Conservation (phyloP, 1,140 invertebrate genomes). For the Procambarus clarkii region DNA sequence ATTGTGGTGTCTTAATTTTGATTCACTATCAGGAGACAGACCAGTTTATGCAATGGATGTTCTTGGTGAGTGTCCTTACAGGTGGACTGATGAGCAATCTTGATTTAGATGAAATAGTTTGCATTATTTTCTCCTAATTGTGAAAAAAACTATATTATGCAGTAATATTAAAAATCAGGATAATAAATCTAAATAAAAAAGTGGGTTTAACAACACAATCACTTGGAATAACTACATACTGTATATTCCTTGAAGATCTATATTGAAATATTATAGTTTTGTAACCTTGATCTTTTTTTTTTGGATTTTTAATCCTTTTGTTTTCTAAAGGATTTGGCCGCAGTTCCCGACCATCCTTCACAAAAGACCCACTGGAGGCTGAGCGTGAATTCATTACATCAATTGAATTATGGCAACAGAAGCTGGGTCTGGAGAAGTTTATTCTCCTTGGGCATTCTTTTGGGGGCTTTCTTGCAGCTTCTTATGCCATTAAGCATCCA, state of each 20-base stretch:
- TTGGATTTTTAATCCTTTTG: neutral
- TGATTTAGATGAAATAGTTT: too few relatives aligned
- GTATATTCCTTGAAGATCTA: too few relatives aligned
- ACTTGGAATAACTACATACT: too few relatives aligned
- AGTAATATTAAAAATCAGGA: too few relatives aligned
- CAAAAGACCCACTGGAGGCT: slow-evolving; percentile 85
- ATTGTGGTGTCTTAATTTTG: slow-evolving; percentile 94
- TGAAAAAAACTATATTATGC: too few relatives aligned
- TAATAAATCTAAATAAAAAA: too few relatives aligned
- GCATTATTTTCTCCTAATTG: too few relatives aligned
- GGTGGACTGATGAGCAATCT: too few relatives aligned
- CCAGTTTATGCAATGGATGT: slow-evolving; percentile 96
- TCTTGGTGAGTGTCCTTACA: slow-evolving; percentile 80
- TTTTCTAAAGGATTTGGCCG: slow-evolving; percentile 89
- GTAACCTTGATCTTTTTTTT: neutral
- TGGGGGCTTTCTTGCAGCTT: slow-evolving; percentile 92
- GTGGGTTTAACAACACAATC: too few relatives aligned
- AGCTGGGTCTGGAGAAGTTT: slow-evolving; percentile 92
- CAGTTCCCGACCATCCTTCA: slow-evolving; percentile 91
- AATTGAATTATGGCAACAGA: slow-evolving; percentile 95
- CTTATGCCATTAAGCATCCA: slow-evolving; percentile 60
- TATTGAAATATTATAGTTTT: neutral
- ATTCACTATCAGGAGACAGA: slow-evolving; percentile 84
- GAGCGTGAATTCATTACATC: slow-evolving; percentile 93
- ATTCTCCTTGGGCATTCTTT: slow-evolving; percentile 95